Conservation (phyloP, 2,888 invertebrate genomes). For the Eupithecia tripunctaria region DNA sequence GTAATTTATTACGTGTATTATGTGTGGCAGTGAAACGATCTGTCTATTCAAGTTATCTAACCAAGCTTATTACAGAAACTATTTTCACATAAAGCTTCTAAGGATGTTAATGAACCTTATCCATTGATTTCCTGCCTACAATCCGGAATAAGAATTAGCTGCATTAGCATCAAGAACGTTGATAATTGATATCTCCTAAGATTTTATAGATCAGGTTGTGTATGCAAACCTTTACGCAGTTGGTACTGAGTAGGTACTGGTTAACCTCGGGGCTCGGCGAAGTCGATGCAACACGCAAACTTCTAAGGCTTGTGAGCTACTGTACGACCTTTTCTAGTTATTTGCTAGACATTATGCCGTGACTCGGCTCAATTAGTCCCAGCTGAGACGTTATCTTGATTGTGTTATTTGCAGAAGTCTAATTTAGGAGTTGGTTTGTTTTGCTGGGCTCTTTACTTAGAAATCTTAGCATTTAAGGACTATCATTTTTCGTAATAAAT, state of each 20-base stretch:
- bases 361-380: slow-evolving; percentile 61
- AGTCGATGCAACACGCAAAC: slow-evolving; percentile 54
- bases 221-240: slow-evolving; percentile 25
- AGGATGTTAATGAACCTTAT: slow-evolving; percentile 18
- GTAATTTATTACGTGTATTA: slow-evolving; percentile 6
- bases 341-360: slow-evolving; percentile 60
- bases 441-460: slow-evolving; percentile 18
- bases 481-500: neutral
- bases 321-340: slow-evolving; percentile 65
- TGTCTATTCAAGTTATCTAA: slow-evolving; percentile 7
- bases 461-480: neutral
- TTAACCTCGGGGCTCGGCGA: slow-evolving; percentile 41
- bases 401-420: slow-evolving; percentile 36
- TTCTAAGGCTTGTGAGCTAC: slow-evolving; percentile 54
- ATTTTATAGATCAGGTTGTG: slow-evolving; percentile 24
- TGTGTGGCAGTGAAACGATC: neutral
- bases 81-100: slow-evolving; percentile 4
- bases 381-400: slow-evolving; percentile 53
- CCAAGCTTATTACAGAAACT: neutral
- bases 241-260: slow-evolving; percentile 27
- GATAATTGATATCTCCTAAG: slow-evolving; percentile 12
- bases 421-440: slow-evolving; percentile 28
- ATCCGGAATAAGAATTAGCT: slow-evolving; percentile 11
- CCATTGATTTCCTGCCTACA: slow-evolving; percentile 10
- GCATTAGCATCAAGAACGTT: slow-evolving; percentile 14